Conservation (phyloP, 2,113 vertebrate species). For the Notothenia coriiceps region DNA sequence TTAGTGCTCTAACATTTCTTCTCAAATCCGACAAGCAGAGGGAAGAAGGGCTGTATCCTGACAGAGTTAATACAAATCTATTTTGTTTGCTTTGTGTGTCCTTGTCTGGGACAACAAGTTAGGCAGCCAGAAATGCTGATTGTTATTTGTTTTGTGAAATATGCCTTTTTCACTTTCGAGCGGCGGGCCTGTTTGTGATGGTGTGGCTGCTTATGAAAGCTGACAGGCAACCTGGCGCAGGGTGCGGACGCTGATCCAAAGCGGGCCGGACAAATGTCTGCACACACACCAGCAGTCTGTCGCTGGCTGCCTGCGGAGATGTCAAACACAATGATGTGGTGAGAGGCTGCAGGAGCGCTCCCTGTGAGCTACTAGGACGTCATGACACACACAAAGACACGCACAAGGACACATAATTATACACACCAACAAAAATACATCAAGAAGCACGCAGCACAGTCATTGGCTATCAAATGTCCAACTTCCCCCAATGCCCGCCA, state of each 20-base stretch:
- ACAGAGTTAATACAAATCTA: conserved; percentile 47
- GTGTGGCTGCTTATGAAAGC: conserved; percentile 65
- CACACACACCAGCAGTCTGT: conserved; percentile 70
- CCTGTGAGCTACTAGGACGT: conserved; percentile 44
- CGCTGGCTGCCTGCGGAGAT: conserved; percentile 62
- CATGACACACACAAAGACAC: conserved; percentile 43
- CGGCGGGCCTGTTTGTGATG: conserved; percentile 22
- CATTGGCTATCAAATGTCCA: neutral
- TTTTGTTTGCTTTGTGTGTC: conserved; percentile 46
- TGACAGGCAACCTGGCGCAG: conserved; percentile 67
- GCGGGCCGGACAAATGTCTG: conserved; percentile 72
- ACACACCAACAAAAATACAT: conserved; percentile 5
- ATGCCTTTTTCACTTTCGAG: conserved; percentile 18
- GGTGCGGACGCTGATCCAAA: conserved; percentile 71
- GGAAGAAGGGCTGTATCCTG: conserved; percentile 9
- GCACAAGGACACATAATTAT: conserved; percentile 42
- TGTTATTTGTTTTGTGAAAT: conserved; percentile 61
- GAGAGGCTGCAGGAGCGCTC: conserved; percentile 55
- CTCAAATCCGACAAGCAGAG: conserved; percentile 5
- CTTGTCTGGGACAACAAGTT: conserved; percentile 46
- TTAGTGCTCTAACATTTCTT: neutral
- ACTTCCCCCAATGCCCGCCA: neutral
- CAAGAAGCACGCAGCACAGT: neutral
- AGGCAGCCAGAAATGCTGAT: conserved; percentile 29
- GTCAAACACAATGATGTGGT: conserved; percentile 80